A percentile compares a stretch with the other conserved stretches of the same genome.
phyloP scores from a whole-genome alignment of 1,140 invertebrate genomes.

The Drosophila paulistorum region DNA sequence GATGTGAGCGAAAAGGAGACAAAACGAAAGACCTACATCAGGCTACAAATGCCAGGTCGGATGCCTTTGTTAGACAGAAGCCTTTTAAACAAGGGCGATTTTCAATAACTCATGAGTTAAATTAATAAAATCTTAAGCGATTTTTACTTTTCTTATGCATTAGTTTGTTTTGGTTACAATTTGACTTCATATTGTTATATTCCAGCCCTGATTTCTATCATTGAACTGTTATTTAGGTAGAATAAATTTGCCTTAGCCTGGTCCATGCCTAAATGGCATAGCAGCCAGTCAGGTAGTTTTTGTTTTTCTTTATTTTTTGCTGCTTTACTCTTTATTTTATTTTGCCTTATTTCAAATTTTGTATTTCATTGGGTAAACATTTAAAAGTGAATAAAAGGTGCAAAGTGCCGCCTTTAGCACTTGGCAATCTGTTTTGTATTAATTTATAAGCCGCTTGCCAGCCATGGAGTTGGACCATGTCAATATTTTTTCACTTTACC shows the following conservation, averaged over 20 bases:
- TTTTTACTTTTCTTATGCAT: too few relatives aligned
- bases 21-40: conserved; percentile 59
- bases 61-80: not conserved
- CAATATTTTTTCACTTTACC: conserved; percentile 29
- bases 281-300: conserved; percentile 55
- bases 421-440: conserved; percentile 77
- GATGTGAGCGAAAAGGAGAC: not conserved
- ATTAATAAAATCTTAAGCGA: too few relatives aligned
- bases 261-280: conserved; percentile 59
- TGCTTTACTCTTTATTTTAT: conserved; percentile 3
- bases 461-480: conserved; percentile 12
- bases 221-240: conserved; percentile 53
- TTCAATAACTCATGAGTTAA: too few relatives aligned
- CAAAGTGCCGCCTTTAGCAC: conserved; percentile 76
- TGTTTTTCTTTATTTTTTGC: conserved; percentile 21
- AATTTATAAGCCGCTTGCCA: conserved; percentile 75
- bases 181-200: too few relatives aligned
- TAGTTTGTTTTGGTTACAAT: too few relatives aligned
- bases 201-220: conserved; percentile 1
- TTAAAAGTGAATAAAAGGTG: conserved; percentile 68
- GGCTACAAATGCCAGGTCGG: conserved; percentile 28
- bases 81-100: too few relatives aligned
- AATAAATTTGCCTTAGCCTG: conserved; percentile 54
- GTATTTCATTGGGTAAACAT: conserved; percentile 67
- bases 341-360: conserved; percentile 17